phyloP scores from a whole-genome alignment of 2,797 vertebrate species.

The Parauchenoglanis punctatus region DNA sequence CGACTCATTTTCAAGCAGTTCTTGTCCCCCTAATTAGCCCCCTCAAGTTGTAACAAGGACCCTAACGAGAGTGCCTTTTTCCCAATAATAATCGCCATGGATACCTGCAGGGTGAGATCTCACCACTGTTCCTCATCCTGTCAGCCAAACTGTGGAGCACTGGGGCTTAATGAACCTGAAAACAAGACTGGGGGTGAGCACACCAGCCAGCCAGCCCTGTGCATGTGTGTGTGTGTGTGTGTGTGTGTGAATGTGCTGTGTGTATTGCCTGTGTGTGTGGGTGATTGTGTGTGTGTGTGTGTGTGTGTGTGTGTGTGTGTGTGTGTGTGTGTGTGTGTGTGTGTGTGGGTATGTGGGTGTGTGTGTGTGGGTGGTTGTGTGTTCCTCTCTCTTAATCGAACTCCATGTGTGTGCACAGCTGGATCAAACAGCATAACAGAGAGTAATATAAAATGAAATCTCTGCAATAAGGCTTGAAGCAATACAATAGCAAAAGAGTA shows the following conservation, averaged over 20 bases:
- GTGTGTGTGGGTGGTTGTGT: slow-evolving; percentile 50
- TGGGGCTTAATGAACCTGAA: slow-evolving; percentile 97
- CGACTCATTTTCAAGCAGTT: slow-evolving; percentile 90
- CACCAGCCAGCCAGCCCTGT: slow-evolving; percentile 67
- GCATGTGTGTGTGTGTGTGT: slow-evolving; percentile 1
- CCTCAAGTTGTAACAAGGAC: slow-evolving; percentile 83
- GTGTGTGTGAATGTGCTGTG: not conserved
- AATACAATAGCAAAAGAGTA: slow-evolving; percentile 13
- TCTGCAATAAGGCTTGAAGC: slow-evolving; percentile 22
- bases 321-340: slow-evolving; percentile 41
- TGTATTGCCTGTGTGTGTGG: not conserved
- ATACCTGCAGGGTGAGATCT: slow-evolving; percentile 93
- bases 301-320: not conserved
- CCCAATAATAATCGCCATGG: slow-evolving; percentile 94
- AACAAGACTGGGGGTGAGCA: slow-evolving; percentile 80
- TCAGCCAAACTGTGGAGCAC: slow-evolving; percentile 90
- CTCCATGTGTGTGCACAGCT: slow-evolving; percentile 56
- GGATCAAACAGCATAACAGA: slow-evolving; percentile 46
- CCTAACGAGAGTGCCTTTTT: slow-evolving; percentile 92
- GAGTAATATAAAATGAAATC: slow-evolving; percentile 51
- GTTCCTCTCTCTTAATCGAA: slow-evolving; percentile 16
- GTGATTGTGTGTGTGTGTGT: not conserved
- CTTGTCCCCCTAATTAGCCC: slow-evolving; percentile 95
- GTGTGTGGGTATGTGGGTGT: slow-evolving; percentile 44
- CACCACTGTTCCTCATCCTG: slow-evolving; percentile 87